phyloP scores from a whole-genome alignment of 1,140 invertebrate genomes.

The Sipha flava region DNA sequence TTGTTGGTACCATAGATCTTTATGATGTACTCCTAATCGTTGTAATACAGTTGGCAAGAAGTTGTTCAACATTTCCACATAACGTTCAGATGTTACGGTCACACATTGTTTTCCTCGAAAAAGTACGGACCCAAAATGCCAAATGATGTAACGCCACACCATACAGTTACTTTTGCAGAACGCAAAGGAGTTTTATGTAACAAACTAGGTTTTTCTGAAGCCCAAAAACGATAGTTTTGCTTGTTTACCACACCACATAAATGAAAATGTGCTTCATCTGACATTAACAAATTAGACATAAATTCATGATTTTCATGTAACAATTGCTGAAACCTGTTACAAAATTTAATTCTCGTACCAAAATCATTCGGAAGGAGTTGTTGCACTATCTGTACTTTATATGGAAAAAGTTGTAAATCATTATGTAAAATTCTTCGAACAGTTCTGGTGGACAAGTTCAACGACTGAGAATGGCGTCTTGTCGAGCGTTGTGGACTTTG shows the following conservation, averaged over 20 bases:
- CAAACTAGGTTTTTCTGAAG: background rate
- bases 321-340: slow-evolving; percentile 14
- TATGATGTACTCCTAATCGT: background rate
- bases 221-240: slow-evolving; percentile 35
- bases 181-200: background rate
- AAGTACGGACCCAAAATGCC: slow-evolving; percentile 33
- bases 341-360: slow-evolving; percentile 22
- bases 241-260: slow-evolving; percentile 42
- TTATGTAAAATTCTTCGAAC: background rate
- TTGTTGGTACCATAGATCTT: slow-evolving; percentile 36
- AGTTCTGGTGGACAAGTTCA: slow-evolving; percentile 13
- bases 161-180: no score
- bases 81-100: background rate
- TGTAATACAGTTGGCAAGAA: background rate
- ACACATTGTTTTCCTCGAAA: slow-evolving; percentile 32
- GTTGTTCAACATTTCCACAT: slow-evolving; percentile 1
- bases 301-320: background rate
- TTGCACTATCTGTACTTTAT: slow-evolving; percentile 32
- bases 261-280: slow-evolving; percentile 42
- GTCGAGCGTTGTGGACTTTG: slow-evolving; percentile 34
- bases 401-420: slow-evolving; percentile 33
- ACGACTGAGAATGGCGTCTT: background rate
- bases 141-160: slow-evolving; percentile 2
- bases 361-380: slow-evolving; percentile 29
- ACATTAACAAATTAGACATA: background rate